These are phyloP conservation scores for Phalanger gymnotis DNA, from an alignment of 2,797 vertebrate species.

Conservation along the genomic window DNA sequence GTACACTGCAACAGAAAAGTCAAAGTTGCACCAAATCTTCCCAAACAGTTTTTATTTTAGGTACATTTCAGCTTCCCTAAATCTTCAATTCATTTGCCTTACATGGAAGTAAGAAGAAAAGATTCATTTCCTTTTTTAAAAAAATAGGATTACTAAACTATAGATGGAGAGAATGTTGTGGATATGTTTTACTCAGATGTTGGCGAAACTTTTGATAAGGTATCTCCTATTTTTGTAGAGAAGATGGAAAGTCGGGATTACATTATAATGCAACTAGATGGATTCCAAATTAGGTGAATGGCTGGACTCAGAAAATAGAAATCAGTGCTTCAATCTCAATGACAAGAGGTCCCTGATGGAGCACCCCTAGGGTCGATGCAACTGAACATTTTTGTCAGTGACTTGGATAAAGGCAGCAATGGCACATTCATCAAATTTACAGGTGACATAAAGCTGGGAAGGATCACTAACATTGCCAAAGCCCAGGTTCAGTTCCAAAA, in stretches of 20 bases:
- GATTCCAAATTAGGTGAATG: background rate
- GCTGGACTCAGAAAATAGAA: background rate
- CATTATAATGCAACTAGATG: background rate
- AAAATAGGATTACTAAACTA: background rate
- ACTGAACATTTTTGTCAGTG: background rate
- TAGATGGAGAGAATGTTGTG: background rate
- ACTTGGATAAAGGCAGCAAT: background rate
- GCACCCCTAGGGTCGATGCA: background rate
- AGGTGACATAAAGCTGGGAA: background rate
- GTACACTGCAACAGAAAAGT: background rate
- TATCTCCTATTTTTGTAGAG: background rate
- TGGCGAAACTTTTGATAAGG: background rate
- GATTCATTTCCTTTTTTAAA: background rate
- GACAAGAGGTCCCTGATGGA: background rate
- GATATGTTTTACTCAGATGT: background rate
- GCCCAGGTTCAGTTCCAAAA: background rate
- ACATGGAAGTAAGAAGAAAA: background rate
- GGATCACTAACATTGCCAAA: too few relatives aligned
- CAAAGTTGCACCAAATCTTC: background rate
- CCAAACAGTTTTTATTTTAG: background rate
- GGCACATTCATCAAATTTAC: background rate
- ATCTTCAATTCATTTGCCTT: background rate
- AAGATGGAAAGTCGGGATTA: background rate
- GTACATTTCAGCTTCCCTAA: background rate
- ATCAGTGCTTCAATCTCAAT: background rate